These are phyloP conservation scores for Mastigias papua DNA, from an alignment of 30 jellyfish, hydroid and myxozoan genomes.

Conservation along the genomic window DNA sequence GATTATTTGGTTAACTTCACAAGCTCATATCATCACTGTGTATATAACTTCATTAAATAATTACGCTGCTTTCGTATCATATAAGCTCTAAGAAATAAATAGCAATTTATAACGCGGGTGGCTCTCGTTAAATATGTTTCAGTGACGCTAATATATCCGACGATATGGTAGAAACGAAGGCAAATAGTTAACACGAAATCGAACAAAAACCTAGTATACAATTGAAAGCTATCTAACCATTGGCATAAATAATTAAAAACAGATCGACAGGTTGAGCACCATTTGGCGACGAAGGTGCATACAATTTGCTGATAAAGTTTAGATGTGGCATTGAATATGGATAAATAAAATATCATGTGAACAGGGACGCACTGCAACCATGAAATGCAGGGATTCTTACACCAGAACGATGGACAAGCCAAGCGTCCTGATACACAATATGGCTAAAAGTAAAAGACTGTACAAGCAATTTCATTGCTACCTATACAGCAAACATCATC, in stretches of 20 bases:
- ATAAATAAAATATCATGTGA: slow-evolving; percentile 9
- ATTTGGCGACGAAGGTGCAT: not conserved
- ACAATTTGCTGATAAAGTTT: not conserved
- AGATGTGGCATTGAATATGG: not conserved
- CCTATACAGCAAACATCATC: too few relatives aligned
- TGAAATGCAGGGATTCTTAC: not conserved
- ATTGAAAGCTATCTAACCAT: not conserved
- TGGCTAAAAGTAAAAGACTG: too few relatives aligned
- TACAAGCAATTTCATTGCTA: too few relatives aligned
- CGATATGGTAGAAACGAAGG: too few relatives aligned
- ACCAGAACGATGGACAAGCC: not conserved
- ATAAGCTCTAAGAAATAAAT: too few relatives aligned
- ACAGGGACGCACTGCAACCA: not conserved
- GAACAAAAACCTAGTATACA: not conserved
- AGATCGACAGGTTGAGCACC: not conserved
- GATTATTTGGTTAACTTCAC: too few relatives aligned
- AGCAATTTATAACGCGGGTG: too few relatives aligned
- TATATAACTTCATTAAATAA: too few relatives aligned
- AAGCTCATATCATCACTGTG: too few relatives aligned
- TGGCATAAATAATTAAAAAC: not conserved
- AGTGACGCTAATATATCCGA: too few relatives aligned
- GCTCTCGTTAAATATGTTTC: too few relatives aligned
- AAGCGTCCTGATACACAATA: not conserved
- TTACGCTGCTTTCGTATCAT: too few relatives aligned
- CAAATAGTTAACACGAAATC: not conserved